Conservation (phyloP, 2,113 vertebrate species). For the Bubalus kerabau region DNA sequence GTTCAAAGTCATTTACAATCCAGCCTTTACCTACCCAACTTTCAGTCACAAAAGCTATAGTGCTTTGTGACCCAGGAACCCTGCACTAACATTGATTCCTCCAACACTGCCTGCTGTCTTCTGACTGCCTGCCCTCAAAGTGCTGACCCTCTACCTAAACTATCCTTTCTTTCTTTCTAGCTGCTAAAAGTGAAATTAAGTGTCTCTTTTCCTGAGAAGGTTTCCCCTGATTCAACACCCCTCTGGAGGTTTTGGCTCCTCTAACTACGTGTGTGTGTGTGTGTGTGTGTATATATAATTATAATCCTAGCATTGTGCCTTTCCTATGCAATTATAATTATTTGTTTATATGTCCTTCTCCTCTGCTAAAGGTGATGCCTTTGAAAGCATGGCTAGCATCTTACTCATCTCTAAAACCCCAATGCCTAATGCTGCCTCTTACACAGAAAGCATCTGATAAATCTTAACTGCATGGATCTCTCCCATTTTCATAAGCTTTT, state of each 20-base stretch:
- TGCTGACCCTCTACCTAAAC: background rate
- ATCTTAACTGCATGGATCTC: background rate
- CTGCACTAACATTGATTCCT: rapidly evolving
- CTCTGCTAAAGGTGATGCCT: background rate
- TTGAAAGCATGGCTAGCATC: background rate
- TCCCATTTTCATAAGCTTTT: background rate
- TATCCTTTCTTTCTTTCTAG: background rate
- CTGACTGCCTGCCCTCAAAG: background rate
- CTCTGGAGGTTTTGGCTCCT: background rate
- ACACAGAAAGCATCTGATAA: background rate
- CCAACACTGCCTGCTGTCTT: background rate
- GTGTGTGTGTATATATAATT: background rate
- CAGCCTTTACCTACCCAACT: too few species aligned
- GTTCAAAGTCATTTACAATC: background rate
- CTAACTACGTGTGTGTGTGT: background rate
- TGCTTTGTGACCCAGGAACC: background rate
- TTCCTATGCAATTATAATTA: background rate
- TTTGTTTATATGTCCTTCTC: background rate
- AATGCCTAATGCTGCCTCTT: background rate
- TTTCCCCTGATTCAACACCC: background rate
- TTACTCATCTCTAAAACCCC: background rate
- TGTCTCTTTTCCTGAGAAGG: background rate
- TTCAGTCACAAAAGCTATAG: background rate
- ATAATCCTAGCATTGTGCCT: background rate
- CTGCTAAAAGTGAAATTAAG: background rate